These are phyloP conservation scores for Patella vulgata DNA, from an alignment of 1,140 invertebrate genomes.

Conservation along the genomic window DNA sequence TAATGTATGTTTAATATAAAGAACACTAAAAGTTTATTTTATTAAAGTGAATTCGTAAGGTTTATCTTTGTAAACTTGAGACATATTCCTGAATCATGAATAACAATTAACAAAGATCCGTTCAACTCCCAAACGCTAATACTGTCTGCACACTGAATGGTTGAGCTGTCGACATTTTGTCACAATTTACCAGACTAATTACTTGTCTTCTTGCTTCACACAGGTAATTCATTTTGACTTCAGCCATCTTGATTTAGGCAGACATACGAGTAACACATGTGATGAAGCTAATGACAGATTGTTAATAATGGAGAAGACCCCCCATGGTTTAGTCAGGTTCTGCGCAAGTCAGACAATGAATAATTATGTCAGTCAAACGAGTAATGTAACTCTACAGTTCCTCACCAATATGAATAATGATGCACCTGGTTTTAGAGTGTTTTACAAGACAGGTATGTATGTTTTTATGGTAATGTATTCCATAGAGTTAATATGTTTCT, in stretches of 20 bases:
- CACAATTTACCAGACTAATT: too few species aligned
- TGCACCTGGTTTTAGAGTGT: constrained; percentile 45
- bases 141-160: too few species aligned
- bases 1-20: too few species aligned
- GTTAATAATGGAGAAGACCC: constrained; percentile 35
- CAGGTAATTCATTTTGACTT: constrained; percentile 50
- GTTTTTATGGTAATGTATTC: background rate
- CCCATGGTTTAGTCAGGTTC: constrained; percentile 27
- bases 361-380: constrained; percentile 36
- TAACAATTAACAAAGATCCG: too few species aligned
- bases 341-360: constrained; percentile 37
- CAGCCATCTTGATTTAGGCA: constrained; percentile 50
- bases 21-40: too few species aligned
- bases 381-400: constrained; percentile 38
- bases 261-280: constrained; percentile 32
- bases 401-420: constrained; percentile 40
- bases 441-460: constrained; percentile 39
- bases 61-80: too few species aligned
- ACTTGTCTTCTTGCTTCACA: too few species aligned
- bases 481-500: background rate
- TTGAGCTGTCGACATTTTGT: too few species aligned
- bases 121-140: too few species aligned
- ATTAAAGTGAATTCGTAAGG: too few species aligned
- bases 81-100: too few species aligned
- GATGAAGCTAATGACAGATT: constrained; percentile 36